A percentile compares a stretch with the other conserved stretches of the same genome.
Evolutionary conservation across 2,113 vertebrate species (phyloP).

Genomic region (Phalacrocorax pelagicus): DNA sequence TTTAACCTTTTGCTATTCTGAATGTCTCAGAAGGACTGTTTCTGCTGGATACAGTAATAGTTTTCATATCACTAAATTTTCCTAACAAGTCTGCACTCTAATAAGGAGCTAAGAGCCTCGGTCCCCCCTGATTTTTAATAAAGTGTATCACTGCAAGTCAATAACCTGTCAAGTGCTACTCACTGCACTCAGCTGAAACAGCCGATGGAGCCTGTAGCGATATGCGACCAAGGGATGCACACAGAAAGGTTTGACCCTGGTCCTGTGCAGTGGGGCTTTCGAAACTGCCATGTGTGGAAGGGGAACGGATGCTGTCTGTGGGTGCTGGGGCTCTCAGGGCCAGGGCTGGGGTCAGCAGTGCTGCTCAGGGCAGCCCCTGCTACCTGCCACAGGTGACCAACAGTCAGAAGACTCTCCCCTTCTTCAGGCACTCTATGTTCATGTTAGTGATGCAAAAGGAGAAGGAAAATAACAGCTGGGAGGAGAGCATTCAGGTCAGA

Average conservation of each 20-base stretch:
- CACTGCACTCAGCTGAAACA: not conserved
- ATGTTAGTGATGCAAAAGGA: not conserved
- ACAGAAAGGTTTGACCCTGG: not conserved
- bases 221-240: not conserved
- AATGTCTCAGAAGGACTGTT: constrained; percentile 19
- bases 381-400: rapidly evolving
- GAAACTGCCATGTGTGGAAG: rapidly evolving
- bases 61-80: constrained; percentile 26
- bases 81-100: not conserved
- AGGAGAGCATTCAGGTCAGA: not conserved
- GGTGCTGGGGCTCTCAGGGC: not conserved
- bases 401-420: too few relatives aligned
- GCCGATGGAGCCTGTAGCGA: not conserved
- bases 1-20: constrained; percentile 38
- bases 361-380: too few relatives aligned
- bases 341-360: not conserved
- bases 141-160: constrained; percentile 20
- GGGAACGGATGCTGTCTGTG: not conserved
- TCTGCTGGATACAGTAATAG: not conserved
- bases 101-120: not conserved
- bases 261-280: not conserved
- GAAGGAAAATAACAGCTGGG: not conserved
- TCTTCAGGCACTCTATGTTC: too few relatives aligned
- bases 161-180: not conserved
- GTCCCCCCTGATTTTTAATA: constrained; percentile 10